A percentile compares a stretch with the other conserved stretches of the same genome.
These are phyloP conservation scores for Micromesistius poutassou DNA, from an alignment of 2,797 vertebrate genomes.

Conservation along the genomic window DNA sequence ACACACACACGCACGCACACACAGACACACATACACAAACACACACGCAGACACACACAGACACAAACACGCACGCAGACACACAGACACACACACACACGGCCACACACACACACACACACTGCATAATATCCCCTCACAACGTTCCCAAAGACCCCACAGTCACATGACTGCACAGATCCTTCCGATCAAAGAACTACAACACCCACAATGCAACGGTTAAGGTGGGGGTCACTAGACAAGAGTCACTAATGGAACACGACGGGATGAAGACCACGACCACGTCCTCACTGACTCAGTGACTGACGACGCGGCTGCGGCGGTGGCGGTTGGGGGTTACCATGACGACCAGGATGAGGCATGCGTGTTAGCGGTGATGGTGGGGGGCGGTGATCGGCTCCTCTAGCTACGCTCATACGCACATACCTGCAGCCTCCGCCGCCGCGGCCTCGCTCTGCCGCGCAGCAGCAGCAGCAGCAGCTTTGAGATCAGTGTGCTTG, in stretches of 20 bases:
- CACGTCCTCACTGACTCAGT: neutral
- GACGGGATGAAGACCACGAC: neutral
- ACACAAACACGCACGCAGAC: no score
- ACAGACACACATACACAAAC: no score
- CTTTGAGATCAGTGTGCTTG: slow-evolving; percentile 61
- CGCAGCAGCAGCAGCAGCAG: slow-evolving; percentile 60
- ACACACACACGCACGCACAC: no score
- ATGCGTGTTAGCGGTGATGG: slow-evolving; percentile 47
- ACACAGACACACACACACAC: no score
- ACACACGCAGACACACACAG: no score
- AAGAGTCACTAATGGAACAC: slow-evolving; percentile 24
- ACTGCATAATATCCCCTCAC: neutral
- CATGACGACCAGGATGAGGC: neutral
- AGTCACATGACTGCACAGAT: neutral
- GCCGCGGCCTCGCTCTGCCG: slow-evolving; percentile 50
- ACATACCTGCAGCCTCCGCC: slow-evolving; percentile 60
- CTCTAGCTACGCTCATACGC: slow-evolving; percentile 45
- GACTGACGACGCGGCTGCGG: no score
- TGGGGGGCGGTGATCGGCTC: no score
- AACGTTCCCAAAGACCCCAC: neutral
- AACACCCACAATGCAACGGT: slow-evolving; percentile 18
- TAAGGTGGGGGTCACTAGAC: neutral
- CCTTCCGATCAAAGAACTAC: neutral
- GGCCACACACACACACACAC: no score
- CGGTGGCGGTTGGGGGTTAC: neutral